A percentile compares a stretch with the other conserved stretches of the same genome.
Evolutionary conservation across 2,888 invertebrate genomes (phyloP).

Genomic region (Lagria hirta): DNA sequence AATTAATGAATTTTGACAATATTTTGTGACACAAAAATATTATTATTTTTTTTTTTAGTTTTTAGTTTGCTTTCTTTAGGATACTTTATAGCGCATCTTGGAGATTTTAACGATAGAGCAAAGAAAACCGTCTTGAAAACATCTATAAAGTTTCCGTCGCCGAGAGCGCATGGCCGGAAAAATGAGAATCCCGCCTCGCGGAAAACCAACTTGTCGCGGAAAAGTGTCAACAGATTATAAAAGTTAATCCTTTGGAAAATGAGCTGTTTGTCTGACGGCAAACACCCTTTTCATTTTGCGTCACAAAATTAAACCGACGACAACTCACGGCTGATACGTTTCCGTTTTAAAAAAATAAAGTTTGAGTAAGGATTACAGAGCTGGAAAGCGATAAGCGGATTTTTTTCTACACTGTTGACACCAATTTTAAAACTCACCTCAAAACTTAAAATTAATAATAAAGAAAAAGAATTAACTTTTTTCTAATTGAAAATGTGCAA

Average conservation of each 20-base stretch:
- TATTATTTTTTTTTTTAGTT: no score
- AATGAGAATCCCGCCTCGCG: slow-evolving; percentile 24
- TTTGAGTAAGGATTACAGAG: slow-evolving; percentile 19
- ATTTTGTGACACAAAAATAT: no score
- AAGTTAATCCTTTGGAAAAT: slow-evolving; percentile 52
- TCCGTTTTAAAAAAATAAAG: slow-evolving; percentile 19
- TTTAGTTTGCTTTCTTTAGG: neutral
- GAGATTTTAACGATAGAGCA: slow-evolving; percentile 35
- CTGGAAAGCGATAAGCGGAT: slow-evolving; percentile 12
- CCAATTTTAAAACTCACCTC: no score
- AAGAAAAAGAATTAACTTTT: no score
- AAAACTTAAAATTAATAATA: no score
- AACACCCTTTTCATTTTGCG: slow-evolving; percentile 44
- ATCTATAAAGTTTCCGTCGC: slow-evolving; percentile 7
- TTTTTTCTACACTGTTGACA: slow-evolving; percentile 16
- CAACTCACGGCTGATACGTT: slow-evolving; percentile 8
- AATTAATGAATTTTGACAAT: no score
- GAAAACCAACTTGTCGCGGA: slow-evolving; percentile 43
- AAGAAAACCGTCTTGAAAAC: slow-evolving; percentile 31
- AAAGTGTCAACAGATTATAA: slow-evolving; percentile 52
- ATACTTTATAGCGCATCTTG: slow-evolving; percentile 6
- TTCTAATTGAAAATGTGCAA: no score
- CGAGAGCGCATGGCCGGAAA: slow-evolving; percentile 20
- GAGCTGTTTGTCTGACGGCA: slow-evolving; percentile 46
- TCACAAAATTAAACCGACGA: slow-evolving; percentile 24